Evolutionary conservation across 2,113 vertebrate species (phyloP).

Genomic region (Caranx ignobilis): DNA sequence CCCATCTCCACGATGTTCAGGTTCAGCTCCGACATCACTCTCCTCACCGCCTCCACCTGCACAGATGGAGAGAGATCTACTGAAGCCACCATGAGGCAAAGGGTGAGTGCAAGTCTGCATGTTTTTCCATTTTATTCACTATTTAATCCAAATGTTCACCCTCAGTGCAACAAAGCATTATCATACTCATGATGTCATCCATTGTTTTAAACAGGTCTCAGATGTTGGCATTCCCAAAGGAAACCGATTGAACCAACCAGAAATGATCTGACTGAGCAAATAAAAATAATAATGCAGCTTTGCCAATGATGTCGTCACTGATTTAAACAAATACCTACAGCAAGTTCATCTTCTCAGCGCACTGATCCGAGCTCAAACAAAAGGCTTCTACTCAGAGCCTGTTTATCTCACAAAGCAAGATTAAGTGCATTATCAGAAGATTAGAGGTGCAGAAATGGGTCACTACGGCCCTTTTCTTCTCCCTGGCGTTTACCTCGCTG

Average conservation of each 20-base stretch:
- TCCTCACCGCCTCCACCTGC: slow-evolving; percentile 87
- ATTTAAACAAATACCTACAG: neutral
- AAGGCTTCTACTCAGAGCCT: neutral
- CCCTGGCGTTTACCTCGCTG: slow-evolving; percentile 83
- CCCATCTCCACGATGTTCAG: slow-evolving; percentile 88
- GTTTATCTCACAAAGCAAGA: slow-evolving; percentile 15
- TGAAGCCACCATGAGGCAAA: neutral
- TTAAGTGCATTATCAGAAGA: slow-evolving; percentile 34
- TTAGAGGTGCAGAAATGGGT: slow-evolving; percentile 1
- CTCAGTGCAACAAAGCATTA: too few species aligned
- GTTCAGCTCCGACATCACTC: slow-evolving; percentile 88
- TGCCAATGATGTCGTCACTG: neutral
- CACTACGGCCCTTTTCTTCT: neutral
- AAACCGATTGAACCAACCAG: neutral
- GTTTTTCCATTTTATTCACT: too few species aligned
- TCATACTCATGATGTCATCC: neutral
- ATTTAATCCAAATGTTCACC: too few species aligned
- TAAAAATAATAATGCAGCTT: neutral
- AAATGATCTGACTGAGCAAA: too few species aligned
- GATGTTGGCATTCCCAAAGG: neutral
- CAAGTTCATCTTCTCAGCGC: neutral
- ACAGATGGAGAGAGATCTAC: neutral
- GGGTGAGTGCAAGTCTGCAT: too few species aligned
- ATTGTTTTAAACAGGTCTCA: neutral
- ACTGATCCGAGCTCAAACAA: neutral